Conservation (phyloP, 2,888 invertebrate species). For the Heterodera filipjevi region DNA sequence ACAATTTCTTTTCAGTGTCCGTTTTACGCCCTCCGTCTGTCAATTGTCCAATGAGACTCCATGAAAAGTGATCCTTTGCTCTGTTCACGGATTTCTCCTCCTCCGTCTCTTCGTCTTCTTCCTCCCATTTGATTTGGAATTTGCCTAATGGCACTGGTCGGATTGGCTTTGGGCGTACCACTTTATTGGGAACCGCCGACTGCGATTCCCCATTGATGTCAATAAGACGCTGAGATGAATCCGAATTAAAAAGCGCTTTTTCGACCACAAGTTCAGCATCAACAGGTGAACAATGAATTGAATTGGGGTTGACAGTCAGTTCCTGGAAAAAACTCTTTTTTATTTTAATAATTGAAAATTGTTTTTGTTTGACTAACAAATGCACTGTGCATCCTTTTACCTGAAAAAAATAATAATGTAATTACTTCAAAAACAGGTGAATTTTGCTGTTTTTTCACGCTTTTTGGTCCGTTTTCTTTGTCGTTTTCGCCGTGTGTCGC, state of each 20-base stretch:
- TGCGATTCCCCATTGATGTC: background rate
- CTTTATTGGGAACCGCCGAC: background rate
- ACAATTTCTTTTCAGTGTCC: background rate
- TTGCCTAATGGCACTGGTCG: background rate
- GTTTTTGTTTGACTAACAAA: too few relatives aligned
- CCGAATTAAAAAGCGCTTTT: background rate
- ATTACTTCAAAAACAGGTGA: background rate
- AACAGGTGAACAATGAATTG: background rate
- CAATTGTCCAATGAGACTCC: background rate
- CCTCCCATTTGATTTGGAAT: constrained; percentile 13
- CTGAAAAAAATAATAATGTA: background rate
- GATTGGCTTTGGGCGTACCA: background rate
- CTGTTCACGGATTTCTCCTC: background rate
- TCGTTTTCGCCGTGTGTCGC: background rate
- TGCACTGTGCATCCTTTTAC: too few relatives aligned
- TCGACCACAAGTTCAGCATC: background rate
- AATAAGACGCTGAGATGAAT: background rate
- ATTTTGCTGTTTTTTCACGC: background rate
- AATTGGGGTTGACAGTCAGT: background rate
- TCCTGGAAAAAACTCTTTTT: background rate
- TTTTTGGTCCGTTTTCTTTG: background rate
- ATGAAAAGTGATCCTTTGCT: background rate
- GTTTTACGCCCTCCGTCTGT: background rate
- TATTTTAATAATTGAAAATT: background rate
- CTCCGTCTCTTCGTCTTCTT: background rate